phyloP scores from a whole-genome alignment of 2,797 vertebrate genomes.

The Todus mexicanus region DNA sequence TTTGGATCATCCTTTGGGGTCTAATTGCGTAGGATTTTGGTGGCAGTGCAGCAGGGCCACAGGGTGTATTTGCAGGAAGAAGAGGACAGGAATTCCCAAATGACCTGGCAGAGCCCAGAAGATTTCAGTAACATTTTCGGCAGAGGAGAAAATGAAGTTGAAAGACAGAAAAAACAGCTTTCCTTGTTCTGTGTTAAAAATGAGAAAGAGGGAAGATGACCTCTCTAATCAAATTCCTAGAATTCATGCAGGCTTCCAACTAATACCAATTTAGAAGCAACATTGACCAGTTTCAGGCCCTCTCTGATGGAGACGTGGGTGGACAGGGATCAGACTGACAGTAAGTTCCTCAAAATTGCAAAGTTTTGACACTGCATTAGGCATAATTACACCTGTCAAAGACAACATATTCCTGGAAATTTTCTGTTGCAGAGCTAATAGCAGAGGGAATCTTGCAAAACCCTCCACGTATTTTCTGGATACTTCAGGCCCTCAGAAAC shows the following conservation, averaged over 20 bases:
- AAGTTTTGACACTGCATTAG: conserved; percentile 14
- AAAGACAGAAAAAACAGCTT: not conserved
- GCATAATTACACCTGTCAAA: conserved; percentile 19
- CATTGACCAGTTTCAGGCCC: not conserved
- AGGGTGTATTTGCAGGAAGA: not conserved
- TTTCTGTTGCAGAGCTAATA: conserved; percentile 1
- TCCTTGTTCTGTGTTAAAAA: not conserved
- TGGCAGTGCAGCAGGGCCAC: not conserved
- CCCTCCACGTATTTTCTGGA: not conserved
- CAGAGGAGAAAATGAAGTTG: not conserved
- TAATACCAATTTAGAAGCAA: not conserved
- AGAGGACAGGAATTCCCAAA: not conserved
- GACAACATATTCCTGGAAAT: not conserved
- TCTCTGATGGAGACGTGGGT: not conserved
- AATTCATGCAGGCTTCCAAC: not conserved
- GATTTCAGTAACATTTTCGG: not conserved
- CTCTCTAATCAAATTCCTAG: not conserved
- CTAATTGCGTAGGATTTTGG: conserved; percentile 47
- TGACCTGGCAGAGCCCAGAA: not conserved
- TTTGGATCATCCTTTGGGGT: conserved; percentile 36
- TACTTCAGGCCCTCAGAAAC: not conserved
- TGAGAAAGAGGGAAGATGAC: not conserved
- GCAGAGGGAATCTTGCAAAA: not conserved
- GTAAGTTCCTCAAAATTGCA: not conserved
- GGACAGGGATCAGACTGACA: conserved; percentile 21